These are phyloP conservation scores for Tokudaia muenninki DNA, from an alignment of 2,797 vertebrate genomes.

Conservation along the genomic window DNA sequence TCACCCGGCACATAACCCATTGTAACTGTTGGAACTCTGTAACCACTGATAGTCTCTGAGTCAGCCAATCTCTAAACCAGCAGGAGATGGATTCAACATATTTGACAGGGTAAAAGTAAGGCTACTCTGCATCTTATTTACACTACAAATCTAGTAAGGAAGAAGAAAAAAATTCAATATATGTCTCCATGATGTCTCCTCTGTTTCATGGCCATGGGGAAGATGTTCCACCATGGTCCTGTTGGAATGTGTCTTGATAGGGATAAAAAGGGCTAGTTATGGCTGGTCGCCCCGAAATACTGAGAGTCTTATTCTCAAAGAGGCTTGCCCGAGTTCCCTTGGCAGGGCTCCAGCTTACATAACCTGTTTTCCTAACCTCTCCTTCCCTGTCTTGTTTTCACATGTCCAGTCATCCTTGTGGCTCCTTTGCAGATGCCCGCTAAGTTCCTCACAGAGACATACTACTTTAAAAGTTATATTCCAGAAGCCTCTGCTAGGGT, in stretches of 20 bases:
- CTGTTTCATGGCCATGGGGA: background rate
- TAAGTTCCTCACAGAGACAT: conserved; percentile 58
- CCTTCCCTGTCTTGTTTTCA: conserved; percentile 68
- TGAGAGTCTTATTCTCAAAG: background rate
- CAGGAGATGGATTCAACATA: background rate
- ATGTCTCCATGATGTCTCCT: background rate
- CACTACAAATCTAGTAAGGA: conserved; percentile 26
- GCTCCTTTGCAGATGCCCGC: background rate
- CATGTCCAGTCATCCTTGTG: conserved; percentile 59
- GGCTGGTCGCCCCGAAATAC: background rate
- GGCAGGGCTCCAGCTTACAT: conserved; percentile 37
- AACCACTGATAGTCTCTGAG: background rate
- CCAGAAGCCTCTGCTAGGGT: conserved; percentile 47
- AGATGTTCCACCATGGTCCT: background rate
- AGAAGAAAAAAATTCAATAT: conserved; percentile 56
- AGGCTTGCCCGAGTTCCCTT: background rate
- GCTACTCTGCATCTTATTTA: background rate
- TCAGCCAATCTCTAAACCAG: background rate
- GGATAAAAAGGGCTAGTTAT: background rate
- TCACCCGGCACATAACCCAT: background rate
- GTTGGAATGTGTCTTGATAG: background rate
- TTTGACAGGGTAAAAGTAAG: background rate
- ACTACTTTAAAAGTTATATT: conserved; percentile 62
- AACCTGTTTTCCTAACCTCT: conserved; percentile 73
- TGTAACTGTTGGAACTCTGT: background rate